Percentiles rank a stretch among this genome's conserved stretches.
phyloP scores from a whole-genome alignment of 2,888 invertebrate genomes.

The Allacma fusca region DNA sequence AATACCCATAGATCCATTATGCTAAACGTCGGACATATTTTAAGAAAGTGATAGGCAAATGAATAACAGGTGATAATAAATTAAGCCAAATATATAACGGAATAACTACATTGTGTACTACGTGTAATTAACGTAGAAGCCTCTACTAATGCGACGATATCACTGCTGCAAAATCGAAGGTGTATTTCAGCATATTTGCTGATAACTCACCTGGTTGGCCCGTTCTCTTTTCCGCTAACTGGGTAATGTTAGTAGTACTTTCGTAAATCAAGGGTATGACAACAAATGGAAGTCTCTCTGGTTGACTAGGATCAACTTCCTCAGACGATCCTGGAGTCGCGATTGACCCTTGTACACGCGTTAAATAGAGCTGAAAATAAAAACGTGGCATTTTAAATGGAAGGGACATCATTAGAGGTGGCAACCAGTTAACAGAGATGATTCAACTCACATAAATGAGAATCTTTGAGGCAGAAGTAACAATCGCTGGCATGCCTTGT shows the following conservation, averaged over 20 bases:
- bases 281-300: conserved; percentile 69
- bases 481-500: conserved; percentile 86
- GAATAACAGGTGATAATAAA: neutral
- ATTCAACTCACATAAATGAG: conserved; percentile 84
- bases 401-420: no score
- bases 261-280: conserved; percentile 92
- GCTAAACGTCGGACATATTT: no score
- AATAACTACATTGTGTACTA: no score
- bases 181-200: no score
- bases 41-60: no score
- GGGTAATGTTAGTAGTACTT: conserved; percentile 83
- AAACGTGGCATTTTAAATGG: no score
- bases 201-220: conserved; percentile 61
- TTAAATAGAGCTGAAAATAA: conserved; percentile 82
- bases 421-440: neutral
- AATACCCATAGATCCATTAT: no score
- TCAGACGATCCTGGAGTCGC: conserved; percentile 1
- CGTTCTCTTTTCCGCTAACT: conserved; percentile 82
- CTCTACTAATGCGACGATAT: no score
- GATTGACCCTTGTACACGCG: conserved; percentile 70
- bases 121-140: no score
- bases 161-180: no score
- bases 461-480: conserved; percentile 85
- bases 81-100: no score
- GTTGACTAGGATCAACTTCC: conserved; percentile 31